phyloP scores from a whole-genome alignment of 1,140 invertebrate species.

The Dufourea novaeangliae region DNA sequence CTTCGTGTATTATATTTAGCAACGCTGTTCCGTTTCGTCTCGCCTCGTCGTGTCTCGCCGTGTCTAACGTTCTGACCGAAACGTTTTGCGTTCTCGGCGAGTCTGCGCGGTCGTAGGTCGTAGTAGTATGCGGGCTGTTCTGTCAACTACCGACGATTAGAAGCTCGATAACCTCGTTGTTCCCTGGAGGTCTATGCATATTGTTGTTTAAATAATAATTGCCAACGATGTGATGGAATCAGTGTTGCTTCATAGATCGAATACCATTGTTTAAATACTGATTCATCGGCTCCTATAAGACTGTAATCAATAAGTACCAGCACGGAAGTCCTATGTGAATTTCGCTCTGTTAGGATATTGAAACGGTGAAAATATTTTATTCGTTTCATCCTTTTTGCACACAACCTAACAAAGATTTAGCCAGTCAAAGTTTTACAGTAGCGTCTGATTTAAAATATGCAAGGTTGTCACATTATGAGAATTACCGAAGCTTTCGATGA shows the following conservation, averaged over 20 bases:
- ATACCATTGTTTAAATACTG: background rate
- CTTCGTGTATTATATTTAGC: constrained; percentile 73
- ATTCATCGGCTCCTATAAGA: background rate
- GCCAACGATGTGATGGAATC: too few relatives aligned
- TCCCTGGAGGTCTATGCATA: background rate
- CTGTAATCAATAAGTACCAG: background rate
- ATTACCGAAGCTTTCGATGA: too few relatives aligned
- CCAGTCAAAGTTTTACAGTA: too few relatives aligned
- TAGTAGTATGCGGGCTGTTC: too few relatives aligned
- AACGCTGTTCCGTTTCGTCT: constrained; percentile 54
- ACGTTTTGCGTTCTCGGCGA: constrained; percentile 46
- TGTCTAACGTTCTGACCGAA: constrained; percentile 20
- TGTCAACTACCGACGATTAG: constrained; percentile 21
- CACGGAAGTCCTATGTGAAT: background rate
- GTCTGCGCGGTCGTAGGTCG: constrained; percentile 60
- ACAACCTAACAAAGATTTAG: too few relatives aligned
- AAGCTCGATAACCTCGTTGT: constrained; percentile 2
- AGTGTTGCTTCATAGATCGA: background rate
- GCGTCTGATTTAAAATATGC: too few relatives aligned
- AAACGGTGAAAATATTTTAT: background rate
- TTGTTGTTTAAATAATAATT: background rate
- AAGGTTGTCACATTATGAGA: too few relatives aligned
- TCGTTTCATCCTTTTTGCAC: too few relatives aligned
- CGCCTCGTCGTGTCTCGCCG: constrained; percentile 9
- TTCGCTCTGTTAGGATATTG: background rate